Conservation (phyloP, 2,888 invertebrate genomes). For the Rhogogaster chlorosoma region DNA sequence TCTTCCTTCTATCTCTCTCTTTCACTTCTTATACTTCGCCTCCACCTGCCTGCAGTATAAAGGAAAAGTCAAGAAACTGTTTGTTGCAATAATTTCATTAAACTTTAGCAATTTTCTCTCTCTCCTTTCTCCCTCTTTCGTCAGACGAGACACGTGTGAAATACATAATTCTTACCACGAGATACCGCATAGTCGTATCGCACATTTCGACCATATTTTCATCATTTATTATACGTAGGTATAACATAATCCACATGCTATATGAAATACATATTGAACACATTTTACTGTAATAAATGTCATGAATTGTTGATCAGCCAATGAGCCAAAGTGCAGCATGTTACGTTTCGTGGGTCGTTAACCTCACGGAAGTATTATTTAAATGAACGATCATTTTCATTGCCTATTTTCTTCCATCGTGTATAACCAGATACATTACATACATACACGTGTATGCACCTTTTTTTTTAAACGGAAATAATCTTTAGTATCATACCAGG, state of each 20-base stretch:
- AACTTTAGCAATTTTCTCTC: background rate
- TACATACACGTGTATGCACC: background rate
- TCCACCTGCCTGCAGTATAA: background rate
- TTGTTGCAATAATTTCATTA: background rate
- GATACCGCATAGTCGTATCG: background rate
- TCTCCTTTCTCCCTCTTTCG: background rate
- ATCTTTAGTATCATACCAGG: background rate
- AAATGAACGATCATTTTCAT: background rate
- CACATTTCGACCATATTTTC: background rate
- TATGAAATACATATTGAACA: background rate
- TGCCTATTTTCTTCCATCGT: background rate
- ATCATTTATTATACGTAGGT: too few species aligned
- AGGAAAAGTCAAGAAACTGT: background rate
- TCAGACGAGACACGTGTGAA: background rate
- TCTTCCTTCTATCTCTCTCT: constrained; percentile 18
- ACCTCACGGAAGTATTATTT: constrained; percentile 7
- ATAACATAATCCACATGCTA: background rate
- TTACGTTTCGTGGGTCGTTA: constrained; percentile 15
- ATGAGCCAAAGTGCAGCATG: constrained; percentile 4
- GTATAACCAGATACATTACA: background rate
- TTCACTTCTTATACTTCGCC: background rate
- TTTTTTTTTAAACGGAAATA: background rate
- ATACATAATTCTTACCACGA: background rate
- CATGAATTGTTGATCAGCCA: constrained; percentile 9
- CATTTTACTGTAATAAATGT: background rate